Evolutionary conservation across 2,797 vertebrate genomes (phyloP).

Genomic region (Etheostoma nigrum): DNA sequence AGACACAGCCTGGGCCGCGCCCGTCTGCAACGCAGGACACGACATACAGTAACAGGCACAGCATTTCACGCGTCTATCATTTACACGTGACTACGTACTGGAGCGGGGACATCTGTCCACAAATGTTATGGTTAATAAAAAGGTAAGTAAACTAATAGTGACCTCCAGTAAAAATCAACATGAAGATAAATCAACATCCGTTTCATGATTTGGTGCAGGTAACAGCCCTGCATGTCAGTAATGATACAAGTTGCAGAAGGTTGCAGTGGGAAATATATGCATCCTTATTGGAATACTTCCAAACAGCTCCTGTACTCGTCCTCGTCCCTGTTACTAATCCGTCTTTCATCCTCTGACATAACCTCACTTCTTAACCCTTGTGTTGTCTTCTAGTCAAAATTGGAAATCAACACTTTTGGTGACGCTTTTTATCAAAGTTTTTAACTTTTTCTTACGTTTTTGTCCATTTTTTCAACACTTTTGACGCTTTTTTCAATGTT

Average conservation of each 20-base stretch:
- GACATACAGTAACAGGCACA: neutral
- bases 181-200: neutral
- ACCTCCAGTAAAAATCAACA: too few relatives aligned
- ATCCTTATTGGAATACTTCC: slow-evolving; percentile 38
- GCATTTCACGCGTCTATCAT: neutral
- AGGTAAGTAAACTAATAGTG: neutral
- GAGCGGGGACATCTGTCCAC: neutral
- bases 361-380: neutral
- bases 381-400: too few relatives aligned
- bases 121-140: neutral
- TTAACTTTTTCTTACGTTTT: too few relatives aligned
- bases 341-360: slow-evolving; percentile 52
- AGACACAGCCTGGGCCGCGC: slow-evolving; percentile 91
- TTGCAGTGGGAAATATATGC: slow-evolving; percentile 1
- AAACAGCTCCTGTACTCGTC: slow-evolving; percentile 53
- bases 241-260: slow-evolving; percentile 27
- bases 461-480: too few relatives aligned
- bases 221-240: neutral
- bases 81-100: neutral
- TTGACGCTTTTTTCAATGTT: too few relatives aligned
- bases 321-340: slow-evolving; percentile 48
- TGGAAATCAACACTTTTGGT: too few relatives aligned
- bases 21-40: slow-evolving; percentile 82
- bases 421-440: too few relatives aligned
- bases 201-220: neutral